Percentiles rank a stretch among this genome's conserved stretches.
phyloP scores from a whole-genome alignment of 2,113 vertebrate genomes.

The Castor canadensis region DNA sequence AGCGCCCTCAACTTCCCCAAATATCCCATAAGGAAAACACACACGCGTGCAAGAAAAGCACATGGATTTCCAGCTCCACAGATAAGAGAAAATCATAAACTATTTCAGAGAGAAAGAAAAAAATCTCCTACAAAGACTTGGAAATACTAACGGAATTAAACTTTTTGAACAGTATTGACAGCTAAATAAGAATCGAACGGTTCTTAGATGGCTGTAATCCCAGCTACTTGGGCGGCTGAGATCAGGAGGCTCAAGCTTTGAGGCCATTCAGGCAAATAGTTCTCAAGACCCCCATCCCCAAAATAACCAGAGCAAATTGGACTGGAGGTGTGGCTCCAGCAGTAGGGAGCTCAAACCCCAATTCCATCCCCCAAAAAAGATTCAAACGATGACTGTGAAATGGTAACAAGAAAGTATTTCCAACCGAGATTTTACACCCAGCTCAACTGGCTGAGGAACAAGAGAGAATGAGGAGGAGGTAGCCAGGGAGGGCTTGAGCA shows the following conservation, averaged over 20 bases:
- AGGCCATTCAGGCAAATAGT: no score
- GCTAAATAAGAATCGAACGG: background rate
- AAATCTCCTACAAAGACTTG: background rate
- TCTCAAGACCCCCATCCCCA: no score
- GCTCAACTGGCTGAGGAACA: background rate
- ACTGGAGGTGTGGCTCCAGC: no score
- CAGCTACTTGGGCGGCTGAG: no score
- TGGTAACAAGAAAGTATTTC: background rate
- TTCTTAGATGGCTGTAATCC: no score
- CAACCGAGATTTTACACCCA: background rate
- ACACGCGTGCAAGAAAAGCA: background rate
- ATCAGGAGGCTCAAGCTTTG: no score
- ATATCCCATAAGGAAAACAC: background rate
- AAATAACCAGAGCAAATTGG: no score
- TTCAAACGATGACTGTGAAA: background rate
- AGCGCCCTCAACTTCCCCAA: background rate
- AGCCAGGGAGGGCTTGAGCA: fast-evolving
- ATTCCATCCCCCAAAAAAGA: no score
- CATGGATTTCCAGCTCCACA: background rate
- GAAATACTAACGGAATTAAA: fast-evolving
- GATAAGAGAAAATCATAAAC: background rate
- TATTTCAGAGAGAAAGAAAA: background rate
- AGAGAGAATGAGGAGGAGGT: background rate
- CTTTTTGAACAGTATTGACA: background rate
- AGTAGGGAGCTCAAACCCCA: no score